Percentiles rank a stretch among this genome's conserved stretches.
Evolutionary conservation across 2,113 vertebrate genomes (phyloP).

Genomic region (Orthonyx spaldingii): DNA sequence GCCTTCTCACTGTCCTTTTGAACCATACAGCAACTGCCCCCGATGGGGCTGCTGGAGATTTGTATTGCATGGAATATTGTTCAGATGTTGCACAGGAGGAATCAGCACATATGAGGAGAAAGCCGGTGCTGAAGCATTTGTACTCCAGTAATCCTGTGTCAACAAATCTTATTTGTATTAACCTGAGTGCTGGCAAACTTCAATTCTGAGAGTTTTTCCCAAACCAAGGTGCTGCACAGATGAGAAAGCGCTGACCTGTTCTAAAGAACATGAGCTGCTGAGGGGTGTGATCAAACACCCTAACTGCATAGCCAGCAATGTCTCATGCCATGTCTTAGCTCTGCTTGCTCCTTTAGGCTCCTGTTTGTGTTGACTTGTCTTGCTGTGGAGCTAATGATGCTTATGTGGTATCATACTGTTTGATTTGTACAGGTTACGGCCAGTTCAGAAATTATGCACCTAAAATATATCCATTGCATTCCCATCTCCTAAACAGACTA

Average conservation of each 20-base stretch:
- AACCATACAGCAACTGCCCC: background rate
- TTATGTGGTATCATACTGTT: background rate
- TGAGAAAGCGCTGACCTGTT: background rate
- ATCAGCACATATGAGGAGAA: background rate
- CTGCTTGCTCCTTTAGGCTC: background rate
- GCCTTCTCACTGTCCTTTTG: background rate
- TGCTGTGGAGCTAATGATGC: background rate
- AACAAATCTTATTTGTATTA: background rate
- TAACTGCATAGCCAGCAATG: background rate
- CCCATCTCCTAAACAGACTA: background rate
- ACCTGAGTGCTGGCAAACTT: accelerated
- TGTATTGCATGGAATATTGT: background rate
- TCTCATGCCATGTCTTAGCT: background rate
- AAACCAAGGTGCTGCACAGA: background rate
- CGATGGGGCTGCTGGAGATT: background rate
- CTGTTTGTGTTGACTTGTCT: background rate
- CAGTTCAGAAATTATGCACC: background rate
- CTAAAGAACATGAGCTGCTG: background rate
- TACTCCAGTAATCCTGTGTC: background rate
- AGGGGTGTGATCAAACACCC: background rate
- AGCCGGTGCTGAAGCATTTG: background rate
- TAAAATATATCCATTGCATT: background rate
- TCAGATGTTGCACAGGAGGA: background rate
- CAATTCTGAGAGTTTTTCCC: background rate
- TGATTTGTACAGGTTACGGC: background rate